Evolutionary conservation across 1,140 invertebrate species (phyloP).

Genomic region (Papilio xuthus): DNA sequence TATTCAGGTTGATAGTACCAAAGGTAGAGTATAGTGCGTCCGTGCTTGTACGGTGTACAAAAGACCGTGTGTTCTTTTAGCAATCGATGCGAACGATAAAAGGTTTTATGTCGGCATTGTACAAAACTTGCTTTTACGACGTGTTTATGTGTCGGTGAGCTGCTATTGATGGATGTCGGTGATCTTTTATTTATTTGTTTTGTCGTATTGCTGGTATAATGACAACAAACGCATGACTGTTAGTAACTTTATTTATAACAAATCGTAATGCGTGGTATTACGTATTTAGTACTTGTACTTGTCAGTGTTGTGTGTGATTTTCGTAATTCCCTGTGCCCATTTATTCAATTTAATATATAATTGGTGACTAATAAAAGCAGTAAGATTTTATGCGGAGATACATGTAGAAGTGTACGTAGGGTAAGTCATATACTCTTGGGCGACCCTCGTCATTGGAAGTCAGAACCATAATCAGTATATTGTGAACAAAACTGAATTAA

Average conservation of each 20-base stretch:
- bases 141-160: conserved; percentile 64
- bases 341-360: neutral
- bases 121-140: conserved; percentile 72
- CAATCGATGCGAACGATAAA: conserved; percentile 58
- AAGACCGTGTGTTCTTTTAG: conserved; percentile 44
- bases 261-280: neutral
- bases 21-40: neutral
- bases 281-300: neutral
- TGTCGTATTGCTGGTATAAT: conserved; percentile 26
- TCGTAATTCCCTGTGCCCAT: neutral
- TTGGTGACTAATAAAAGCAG: no score
- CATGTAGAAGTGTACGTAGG: no score
- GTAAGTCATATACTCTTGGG: no score
- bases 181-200: conserved; percentile 57
- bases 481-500: neutral
- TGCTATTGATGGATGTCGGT: conserved; percentile 54
- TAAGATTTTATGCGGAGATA: no score
- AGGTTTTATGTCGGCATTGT: conserved; percentile 63
- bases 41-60: neutral
- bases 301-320: neutral
- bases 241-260: neutral
- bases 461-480: no score
- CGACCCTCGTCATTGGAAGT: no score
- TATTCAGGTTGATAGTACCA: conserved; percentile 40
- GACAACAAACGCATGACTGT: neutral